phyloP scores from a whole-genome alignment of 1,140 invertebrate species.

The Aplysia californica region DNA sequence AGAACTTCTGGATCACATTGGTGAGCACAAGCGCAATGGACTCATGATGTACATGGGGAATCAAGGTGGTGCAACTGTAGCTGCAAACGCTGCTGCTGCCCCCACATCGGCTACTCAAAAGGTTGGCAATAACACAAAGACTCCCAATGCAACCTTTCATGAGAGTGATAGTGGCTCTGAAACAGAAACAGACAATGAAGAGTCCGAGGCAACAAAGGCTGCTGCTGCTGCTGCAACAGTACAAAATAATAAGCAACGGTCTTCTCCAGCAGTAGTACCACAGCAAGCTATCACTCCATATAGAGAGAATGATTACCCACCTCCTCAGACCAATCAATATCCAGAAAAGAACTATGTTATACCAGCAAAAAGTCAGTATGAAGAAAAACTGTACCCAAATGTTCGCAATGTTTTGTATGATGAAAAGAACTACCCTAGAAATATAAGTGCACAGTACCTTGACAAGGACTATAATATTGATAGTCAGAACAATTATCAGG shows the following conservation, averaged over 20 bases:
- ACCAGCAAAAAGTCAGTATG: background rate
- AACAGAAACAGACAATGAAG: slow-evolving; percentile 22
- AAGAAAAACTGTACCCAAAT: slow-evolving; percentile 6
- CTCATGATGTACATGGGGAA: slow-evolving; percentile 14
- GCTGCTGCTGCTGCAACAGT: too few relatives aligned
- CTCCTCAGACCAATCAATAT: background rate
- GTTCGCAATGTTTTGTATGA: background rate
- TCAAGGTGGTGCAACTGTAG: background rate
- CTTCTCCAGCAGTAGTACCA: too few relatives aligned
- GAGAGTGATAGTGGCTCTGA: slow-evolving; percentile 20
- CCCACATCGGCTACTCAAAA: background rate
- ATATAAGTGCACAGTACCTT: too few relatives aligned
- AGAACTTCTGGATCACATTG: slow-evolving; percentile 9
- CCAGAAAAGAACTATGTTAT: background rate
- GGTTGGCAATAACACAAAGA: background rate
- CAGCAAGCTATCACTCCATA: slow-evolving; percentile 6
- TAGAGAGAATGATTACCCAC: background rate
- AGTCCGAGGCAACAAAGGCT: background rate
- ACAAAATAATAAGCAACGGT: too few relatives aligned
- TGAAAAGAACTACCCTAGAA: too few relatives aligned
- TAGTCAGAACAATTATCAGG: too few relatives aligned
- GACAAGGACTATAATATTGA: too few relatives aligned
- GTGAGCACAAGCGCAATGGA: slow-evolving; percentile 10
- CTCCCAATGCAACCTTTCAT: background rate
- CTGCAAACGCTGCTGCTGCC: too few relatives aligned